phyloP scores from a whole-genome alignment of 2,797 vertebrate genomes.

The Austrolebias charrua region DNA sequence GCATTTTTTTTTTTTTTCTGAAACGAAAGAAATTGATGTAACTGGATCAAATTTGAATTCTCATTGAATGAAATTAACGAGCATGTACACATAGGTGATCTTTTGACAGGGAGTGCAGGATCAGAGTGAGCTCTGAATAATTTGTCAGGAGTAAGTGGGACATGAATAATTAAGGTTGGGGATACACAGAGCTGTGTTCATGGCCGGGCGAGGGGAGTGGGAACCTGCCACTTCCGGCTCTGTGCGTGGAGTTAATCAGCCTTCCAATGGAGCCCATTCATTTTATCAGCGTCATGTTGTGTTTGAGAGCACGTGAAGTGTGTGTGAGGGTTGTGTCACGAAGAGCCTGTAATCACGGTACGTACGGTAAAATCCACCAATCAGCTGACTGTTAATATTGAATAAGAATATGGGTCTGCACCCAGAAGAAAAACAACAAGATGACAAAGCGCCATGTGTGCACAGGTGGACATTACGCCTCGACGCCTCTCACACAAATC shows the following conservation, averaged over 20 bases:
- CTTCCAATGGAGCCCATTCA: constrained; percentile 70
- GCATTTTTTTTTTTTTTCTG: constrained; percentile 4
- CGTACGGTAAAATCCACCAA: neutral
- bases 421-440: neutral
- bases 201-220: constrained; percentile 53
- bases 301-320: constrained; percentile 32
- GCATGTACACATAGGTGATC: constrained; percentile 29
- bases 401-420: neutral
- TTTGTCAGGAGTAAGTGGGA: constrained; percentile 77
- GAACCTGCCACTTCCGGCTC: constrained; percentile 71
- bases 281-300: constrained; percentile 34
- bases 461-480: constrained; percentile 45
- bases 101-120: constrained; percentile 54
- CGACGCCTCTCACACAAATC: constrained; percentile 30
- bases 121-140: constrained; percentile 70
- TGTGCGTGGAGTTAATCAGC: constrained; percentile 70
- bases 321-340: constrained; percentile 10
- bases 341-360: constrained; percentile 16
- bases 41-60: constrained; percentile 37
- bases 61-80: too few species aligned
- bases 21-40: constrained; percentile 29
- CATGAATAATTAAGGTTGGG: constrained; percentile 80
- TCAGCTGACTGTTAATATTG: neutral
- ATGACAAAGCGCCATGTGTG: constrained; percentile 1
- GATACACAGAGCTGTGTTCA: constrained; percentile 78